Conservation (phyloP, 2,888 invertebrate species). For the Mycogona germanica region DNA sequence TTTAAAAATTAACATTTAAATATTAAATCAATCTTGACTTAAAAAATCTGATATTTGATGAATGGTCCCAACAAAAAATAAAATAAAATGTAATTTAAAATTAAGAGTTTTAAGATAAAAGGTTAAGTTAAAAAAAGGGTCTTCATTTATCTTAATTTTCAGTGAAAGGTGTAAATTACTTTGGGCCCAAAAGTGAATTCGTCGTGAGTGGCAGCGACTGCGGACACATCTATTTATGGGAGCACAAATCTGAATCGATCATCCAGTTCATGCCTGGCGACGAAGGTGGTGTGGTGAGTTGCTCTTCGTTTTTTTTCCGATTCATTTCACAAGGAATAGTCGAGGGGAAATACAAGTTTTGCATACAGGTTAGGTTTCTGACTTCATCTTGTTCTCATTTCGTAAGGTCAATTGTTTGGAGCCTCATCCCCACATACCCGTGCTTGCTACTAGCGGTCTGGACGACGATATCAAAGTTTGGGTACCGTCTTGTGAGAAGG, state of each 20-base stretch:
- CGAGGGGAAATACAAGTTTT: neutral
- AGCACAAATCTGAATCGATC: constrained; percentile 70
- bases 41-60: too few species aligned
- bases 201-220: constrained; percentile 91
- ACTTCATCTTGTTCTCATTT: too few species aligned
- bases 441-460: constrained; percentile 80
- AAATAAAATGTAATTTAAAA: too few species aligned
- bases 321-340: too few species aligned
- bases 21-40: too few species aligned
- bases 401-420: constrained; percentile 89
- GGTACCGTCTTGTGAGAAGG: constrained; percentile 54
- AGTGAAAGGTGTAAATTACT: constrained; percentile 88
- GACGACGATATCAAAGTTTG: constrained; percentile 89
- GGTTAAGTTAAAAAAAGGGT: neutral
- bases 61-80: too few species aligned
- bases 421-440: constrained; percentile 74
- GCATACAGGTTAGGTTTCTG: constrained; percentile 42
- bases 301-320: neutral
- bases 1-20: too few species aligned
- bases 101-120: too few species aligned
- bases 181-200: constrained; percentile 80
- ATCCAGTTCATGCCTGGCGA: constrained; percentile 81
- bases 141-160: constrained; percentile 25
- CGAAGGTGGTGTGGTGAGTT: constrained; percentile 64
- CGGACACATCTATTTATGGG: constrained; percentile 76